phyloP scores from a whole-genome alignment of 2,113 vertebrate species.

The Embiotoca jacksoni region DNA sequence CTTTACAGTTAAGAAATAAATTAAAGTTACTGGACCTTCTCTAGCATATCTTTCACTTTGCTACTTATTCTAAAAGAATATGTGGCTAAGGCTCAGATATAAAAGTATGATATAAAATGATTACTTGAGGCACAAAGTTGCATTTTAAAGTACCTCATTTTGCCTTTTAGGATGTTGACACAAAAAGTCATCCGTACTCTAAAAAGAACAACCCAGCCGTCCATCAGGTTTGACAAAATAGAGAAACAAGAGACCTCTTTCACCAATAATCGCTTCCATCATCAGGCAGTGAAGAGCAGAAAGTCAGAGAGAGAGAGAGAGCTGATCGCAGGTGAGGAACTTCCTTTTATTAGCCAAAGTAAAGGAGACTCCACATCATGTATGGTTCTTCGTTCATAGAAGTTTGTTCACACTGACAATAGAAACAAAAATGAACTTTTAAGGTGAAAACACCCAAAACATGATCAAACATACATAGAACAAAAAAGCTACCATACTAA shows the following conservation, averaged over 20 bases:
- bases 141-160: too few species aligned
- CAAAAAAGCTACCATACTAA: slow-evolving; percentile 73
- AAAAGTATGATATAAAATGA: too few species aligned
- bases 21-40: too few species aligned
- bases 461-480: slow-evolving; percentile 68
- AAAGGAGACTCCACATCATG: slow-evolving; percentile 82
- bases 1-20: too few species aligned
- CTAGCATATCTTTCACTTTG: too few species aligned
- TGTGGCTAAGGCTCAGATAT: too few species aligned
- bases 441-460: slow-evolving; percentile 75
- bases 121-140: too few species aligned
- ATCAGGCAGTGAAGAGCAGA: slow-evolving; percentile 58
- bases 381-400: slow-evolving; percentile 64
- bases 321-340: slow-evolving; percentile 76
- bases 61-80: too few species aligned
- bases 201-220: slow-evolving; percentile 21
- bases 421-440: slow-evolving; percentile 61
- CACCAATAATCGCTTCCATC: slow-evolving; percentile 24
- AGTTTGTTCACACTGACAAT: slow-evolving; percentile 87
- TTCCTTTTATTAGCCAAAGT: slow-evolving; percentile 94
- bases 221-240: slow-evolving; percentile 15
- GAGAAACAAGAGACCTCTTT: background rate
- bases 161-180: too few species aligned
- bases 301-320: slow-evolving; percentile 56
- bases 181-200: too few species aligned